These are phyloP conservation scores for Choreutis nemorana DNA, from an alignment of 2,888 invertebrate genomes.

Conservation along the genomic window DNA sequence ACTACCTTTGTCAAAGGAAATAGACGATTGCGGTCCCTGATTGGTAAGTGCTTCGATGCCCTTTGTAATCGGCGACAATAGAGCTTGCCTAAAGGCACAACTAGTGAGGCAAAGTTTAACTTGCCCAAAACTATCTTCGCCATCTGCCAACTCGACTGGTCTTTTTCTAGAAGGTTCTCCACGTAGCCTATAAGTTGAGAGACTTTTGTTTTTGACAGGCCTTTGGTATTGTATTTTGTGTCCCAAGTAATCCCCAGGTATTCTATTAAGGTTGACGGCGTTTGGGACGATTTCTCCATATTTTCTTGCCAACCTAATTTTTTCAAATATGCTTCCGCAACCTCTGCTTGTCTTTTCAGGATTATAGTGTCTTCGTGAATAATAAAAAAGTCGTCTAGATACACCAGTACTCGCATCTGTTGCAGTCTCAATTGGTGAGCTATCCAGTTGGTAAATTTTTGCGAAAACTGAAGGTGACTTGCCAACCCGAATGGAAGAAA, in stretches of 20 bases:
- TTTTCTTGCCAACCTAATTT: neutral
- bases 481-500: conserved; percentile 5
- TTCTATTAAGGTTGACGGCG: neutral
- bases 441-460: conserved; percentile 11
- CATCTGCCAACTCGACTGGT: conserved; percentile 5
- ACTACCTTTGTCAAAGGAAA: neutral
- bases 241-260: conserved; percentile 11
- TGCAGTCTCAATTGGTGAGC: conserved; percentile 5
- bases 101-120: conserved; percentile 9
- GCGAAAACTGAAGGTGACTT: too few relatives aligned
- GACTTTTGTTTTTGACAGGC: conserved; percentile 2
- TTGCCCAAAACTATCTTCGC: conserved; percentile 9
- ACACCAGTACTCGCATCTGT: conserved; percentile 9
- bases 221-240: conserved; percentile 6
- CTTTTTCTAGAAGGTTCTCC: neutral
- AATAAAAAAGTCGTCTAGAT: conserved; percentile 12
- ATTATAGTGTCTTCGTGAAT: conserved; percentile 5
- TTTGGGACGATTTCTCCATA: neutral
- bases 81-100: conserved; percentile 8
- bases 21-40: neutral
- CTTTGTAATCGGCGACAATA: conserved; percentile 7
- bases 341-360: neutral
- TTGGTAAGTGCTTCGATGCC: conserved; percentile 3
- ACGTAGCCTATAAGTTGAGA: too few relatives aligned
- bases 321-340: conserved; percentile 1